Evolutionary conservation across 2,797 vertebrate species (phyloP).

Genomic region (Spatula clypeata): DNA sequence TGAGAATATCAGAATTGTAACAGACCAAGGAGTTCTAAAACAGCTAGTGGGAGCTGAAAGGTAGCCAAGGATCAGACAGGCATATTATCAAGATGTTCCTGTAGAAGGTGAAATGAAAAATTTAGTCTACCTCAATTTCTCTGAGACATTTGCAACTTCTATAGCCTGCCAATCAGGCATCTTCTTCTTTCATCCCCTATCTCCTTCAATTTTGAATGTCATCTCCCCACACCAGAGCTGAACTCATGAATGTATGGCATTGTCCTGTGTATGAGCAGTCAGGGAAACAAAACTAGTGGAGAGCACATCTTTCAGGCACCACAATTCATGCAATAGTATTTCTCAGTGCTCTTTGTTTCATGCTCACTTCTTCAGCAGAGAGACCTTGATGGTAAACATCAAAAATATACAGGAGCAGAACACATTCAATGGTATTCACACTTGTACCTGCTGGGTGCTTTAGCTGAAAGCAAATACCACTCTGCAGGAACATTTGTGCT

Average conservation of each 20-base stretch:
- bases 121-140: background rate
- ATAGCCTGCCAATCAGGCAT: background rate
- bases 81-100: background rate
- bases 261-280: background rate
- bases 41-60: background rate
- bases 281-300: background rate
- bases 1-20: background rate
- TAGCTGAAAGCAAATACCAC: background rate
- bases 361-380: background rate
- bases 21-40: background rate
- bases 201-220: background rate
- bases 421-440: background rate
- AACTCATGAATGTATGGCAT: background rate
- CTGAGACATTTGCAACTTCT: background rate
- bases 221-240: background rate
- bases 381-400: background rate
- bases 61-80: background rate
- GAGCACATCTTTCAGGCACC: background rate
- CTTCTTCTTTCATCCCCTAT: background rate
- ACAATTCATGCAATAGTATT: background rate
- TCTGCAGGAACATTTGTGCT: background rate
- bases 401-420: background rate
- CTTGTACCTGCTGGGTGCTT: background rate
- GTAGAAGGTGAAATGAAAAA: background rate
- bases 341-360: background rate